Evolutionary conservation across 2,888 invertebrate species (phyloP), one percentile per base, ranked within the genome.

Genomic region (Spatulosminthurus flaviceps): DNA sequence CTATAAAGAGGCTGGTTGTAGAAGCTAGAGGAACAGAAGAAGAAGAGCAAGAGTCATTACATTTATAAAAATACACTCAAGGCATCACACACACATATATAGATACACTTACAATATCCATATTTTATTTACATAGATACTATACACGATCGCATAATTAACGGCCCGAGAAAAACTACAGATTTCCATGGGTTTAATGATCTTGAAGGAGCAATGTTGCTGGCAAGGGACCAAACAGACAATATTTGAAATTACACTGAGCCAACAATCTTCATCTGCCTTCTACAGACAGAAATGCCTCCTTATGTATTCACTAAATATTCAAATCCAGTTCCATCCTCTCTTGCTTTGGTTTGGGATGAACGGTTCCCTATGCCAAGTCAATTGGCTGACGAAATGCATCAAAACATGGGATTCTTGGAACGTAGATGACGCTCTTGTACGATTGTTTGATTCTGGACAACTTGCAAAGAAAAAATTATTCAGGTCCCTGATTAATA

Each of bases 121-220:
- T 34, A 34, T 34, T 34, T 34, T 34, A 34, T 34, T 34, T 34
- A 34, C 34, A 34, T 34, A 9, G 34, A n/a, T 5, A 51, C 16
- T 51, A 51, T 51, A 51, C 16, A 51, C 51, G 51, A 51, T 51
- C 51, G 51, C 51, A 51, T 51, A 51, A 51, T 51, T 51, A 51
- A 51, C 51, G 51, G 51, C 51, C 5, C 51, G 51, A n/a, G 51
- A 51, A 51, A 51, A n/a, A 51, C 2, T 51, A 51, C 5, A 51
- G 51, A 51, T 51, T 51, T 51, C 9, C 51, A 51, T 51, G 51
- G 51, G 51, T 51, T 51, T 51, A 51, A 51, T 51, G 51, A 51
- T 51, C 51, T 51, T 51, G 51, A 51, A 51, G 51, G 7, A n/a
- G 16, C n/a, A n/a, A n/a, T n/a, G n/a, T n/a, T 51, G 19, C 51